Conservation (phyloP, 2,888 invertebrate genomes). For the Hoplodrina blanda region DNA sequence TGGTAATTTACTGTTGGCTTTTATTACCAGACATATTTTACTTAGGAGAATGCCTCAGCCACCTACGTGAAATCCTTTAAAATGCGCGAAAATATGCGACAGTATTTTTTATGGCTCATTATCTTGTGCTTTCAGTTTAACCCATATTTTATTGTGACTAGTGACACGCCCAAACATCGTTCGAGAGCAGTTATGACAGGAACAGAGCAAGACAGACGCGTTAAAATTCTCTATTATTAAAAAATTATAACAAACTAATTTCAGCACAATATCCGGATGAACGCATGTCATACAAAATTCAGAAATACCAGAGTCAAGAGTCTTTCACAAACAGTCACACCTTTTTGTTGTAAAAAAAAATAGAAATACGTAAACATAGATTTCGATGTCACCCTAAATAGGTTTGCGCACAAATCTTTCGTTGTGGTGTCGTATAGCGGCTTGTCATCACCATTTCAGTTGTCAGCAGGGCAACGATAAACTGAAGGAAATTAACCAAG, state of each 20-base stretch:
- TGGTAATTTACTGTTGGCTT: conserved; percentile 59
- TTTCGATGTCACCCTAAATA: conserved; percentile 81
- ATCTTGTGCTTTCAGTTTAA: conserved; percentile 29
- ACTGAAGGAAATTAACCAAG: conserved; percentile 73
- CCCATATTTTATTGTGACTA: conserved; percentile 57
- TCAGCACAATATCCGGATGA: conserved; percentile 42
- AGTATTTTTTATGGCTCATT: conserved; percentile 53
- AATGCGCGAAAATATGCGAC: conserved; percentile 54
- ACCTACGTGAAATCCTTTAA: conserved; percentile 58
- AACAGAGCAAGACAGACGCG: conserved; percentile 17
- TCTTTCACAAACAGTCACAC: conserved; percentile 46
- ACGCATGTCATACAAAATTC: conserved; percentile 38
- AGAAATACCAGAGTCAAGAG: conserved; percentile 19
- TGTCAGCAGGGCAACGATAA: conserved; percentile 75
- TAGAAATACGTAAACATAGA: conserved; percentile 69
- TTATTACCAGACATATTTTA: conserved; percentile 62
- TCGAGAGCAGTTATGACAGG: conserved; percentile 34
- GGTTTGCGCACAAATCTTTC: conserved; percentile 82
- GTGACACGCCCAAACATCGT: conserved; percentile 57
- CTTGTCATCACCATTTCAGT: conserved; percentile 75
- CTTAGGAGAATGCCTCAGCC: conserved; percentile 39
- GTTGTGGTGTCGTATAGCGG: conserved; percentile 69
- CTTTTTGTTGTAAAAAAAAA: conserved; percentile 60
- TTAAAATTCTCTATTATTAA: conserved; percentile 42
- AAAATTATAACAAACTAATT: conserved; percentile 39